Conservation (phyloP, 1,140 invertebrate species). For the Holotrichia oblita region DNA sequence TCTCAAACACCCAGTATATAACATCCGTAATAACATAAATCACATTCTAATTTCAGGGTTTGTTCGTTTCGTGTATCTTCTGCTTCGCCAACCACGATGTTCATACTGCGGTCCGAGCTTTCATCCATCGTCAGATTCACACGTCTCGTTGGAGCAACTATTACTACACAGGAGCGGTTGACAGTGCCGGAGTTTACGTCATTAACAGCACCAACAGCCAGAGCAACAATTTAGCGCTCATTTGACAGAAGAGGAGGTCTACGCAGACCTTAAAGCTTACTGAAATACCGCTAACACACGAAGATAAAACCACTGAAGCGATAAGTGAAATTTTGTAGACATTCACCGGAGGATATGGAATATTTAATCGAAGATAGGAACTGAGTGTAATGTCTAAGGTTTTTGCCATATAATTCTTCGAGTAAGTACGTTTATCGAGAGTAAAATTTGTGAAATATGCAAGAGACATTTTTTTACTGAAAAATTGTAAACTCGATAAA, state of each 20-base stretch:
- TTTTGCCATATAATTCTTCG: too few relatives aligned
- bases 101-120: slow-evolving; percentile 61
- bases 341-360: too few relatives aligned
- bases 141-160: slow-evolving; percentile 56
- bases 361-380: too few relatives aligned
- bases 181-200: slow-evolving; percentile 56
- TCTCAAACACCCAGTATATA: too few relatives aligned
- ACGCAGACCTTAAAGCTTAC: slow-evolving; percentile 38
- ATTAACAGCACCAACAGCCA: slow-evolving; percentile 54
- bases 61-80: slow-evolving; percentile 85
- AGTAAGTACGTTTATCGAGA: too few relatives aligned
- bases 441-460: too few relatives aligned
- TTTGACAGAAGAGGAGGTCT: slow-evolving; percentile 52
- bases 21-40: too few relatives aligned
- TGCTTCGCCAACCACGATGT: slow-evolving; percentile 94
- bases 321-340: slow-evolving; percentile 34
- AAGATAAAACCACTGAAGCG: slow-evolving; percentile 28
- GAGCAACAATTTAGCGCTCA: slow-evolving; percentile 51
- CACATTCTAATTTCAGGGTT: slow-evolving; percentile 68
- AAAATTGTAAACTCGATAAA: too few relatives aligned
- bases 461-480: too few relatives aligned
- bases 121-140: slow-evolving; percentile 58
- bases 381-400: too few relatives aligned
- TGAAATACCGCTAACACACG: slow-evolving; percentile 23
- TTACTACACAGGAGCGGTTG: slow-evolving; percentile 51